A percentile compares a stretch with the other conserved stretches of the same genome.
Conservation (phyloP, 2,888 invertebrate genomes). For the Eucera pruinosa region DNA sequence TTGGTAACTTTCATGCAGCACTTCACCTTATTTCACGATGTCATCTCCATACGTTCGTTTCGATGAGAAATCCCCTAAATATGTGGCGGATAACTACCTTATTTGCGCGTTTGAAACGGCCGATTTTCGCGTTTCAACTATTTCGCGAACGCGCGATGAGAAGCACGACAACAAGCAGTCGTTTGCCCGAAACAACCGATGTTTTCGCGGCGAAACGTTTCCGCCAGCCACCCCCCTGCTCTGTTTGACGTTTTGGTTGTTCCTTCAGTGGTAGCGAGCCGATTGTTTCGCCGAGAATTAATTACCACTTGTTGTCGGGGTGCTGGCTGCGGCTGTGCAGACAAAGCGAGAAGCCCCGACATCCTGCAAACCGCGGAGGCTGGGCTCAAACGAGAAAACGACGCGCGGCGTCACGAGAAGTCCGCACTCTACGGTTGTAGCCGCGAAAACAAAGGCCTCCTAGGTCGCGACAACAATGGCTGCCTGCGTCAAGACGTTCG, state of each 20-base stretch:
- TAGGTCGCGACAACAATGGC: constrained; percentile 51
- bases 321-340: constrained; percentile 51
- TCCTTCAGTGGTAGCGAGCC: constrained; percentile 52
- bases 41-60: background rate
- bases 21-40: background rate
- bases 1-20: background rate
- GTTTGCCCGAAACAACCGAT: constrained; percentile 45
- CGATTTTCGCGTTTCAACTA: constrained; percentile 31
- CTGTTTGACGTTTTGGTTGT: constrained; percentile 33
- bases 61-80: background rate
- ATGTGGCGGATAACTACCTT: background rate
- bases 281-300: constrained; percentile 80
- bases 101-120: background rate
- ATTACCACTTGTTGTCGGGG: constrained; percentile 80
- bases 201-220: constrained; percentile 52
- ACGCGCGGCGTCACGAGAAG: constrained; percentile 55
- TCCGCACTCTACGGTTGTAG: constrained; percentile 31
- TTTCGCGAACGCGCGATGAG: constrained; percentile 1
- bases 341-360: constrained; percentile 77
- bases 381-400: constrained; percentile 55
- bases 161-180: constrained; percentile 6
- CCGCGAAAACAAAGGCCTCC: constrained; percentile 39
- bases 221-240: constrained; percentile 15
- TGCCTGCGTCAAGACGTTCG: constrained; percentile 42
- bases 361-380: constrained; percentile 74